Evolutionary conservation across 2,113 vertebrate genomes (phyloP), one percentile per base, ranked within the genome.

Genomic region (Holacanthus passer): DNA sequence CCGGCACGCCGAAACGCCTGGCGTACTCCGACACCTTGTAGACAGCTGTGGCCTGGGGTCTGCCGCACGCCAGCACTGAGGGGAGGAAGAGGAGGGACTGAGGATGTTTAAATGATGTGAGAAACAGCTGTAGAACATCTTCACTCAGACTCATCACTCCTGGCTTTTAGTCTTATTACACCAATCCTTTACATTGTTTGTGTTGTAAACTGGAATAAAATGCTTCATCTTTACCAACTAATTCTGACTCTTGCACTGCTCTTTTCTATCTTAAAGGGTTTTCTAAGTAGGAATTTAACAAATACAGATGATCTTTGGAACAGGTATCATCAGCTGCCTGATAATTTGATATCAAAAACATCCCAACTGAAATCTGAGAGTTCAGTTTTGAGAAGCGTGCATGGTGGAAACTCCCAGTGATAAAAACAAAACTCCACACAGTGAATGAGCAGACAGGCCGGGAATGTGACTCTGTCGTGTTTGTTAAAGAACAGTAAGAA

Each of bases 1-100:
- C 98, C 0, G 98, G 98, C 11, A 99, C 96, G 0, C 97, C 97
- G 0, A 99, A 99, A 0, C 97, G 95, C 41, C 98, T 74, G 1
- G 98, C 98, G 0, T 99, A 99, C 65, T 99, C 98, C 0, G 98
- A 99, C 9, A 99, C 98, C 83, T 99, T 99, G 86, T 99, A 99
- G 20, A 99, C 98, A 0, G 98, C 98, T 0, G 98, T 99, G 85
- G 98, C 98, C 94, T 99, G 98, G 37, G 98, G 97, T 52, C 98
- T 95, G 60, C 98, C 98, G 0, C 98, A 99, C 0, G 98, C 98
- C 92, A 99, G 87, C 92, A 99, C 98, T 99, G 89, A 5, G 76
- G 32, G 8, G 63, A 47, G 19, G 37, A 27, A 22, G 20, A 32
- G 22, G 8, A 77, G 41, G 48, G 55, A 48, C 10, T 2, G n/a